A percentile compares a stretch with the other conserved stretches of the same genome.
Conservation (phyloP, 2,888 invertebrate genomes). For the Spialia ferax region DNA sequence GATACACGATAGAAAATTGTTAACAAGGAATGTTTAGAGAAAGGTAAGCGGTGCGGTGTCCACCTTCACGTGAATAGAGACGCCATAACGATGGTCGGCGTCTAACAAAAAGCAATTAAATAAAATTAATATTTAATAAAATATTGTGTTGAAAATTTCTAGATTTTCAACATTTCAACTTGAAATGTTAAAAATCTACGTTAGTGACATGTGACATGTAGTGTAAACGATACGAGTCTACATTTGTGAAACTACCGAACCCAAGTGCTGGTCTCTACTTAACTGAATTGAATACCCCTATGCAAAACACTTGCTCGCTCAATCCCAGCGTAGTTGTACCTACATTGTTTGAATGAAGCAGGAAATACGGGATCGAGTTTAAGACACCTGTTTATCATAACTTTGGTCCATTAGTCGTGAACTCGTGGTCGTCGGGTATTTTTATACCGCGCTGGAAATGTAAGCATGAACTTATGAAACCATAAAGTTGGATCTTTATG, state of each 20-base stretch:
- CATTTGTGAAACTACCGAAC: neutral
- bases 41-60: neutral
- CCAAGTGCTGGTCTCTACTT: conserved; percentile 10
- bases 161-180: too few species aligned
- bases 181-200: too few species aligned
- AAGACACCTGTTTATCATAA: conserved; percentile 27
- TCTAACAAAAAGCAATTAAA: too few species aligned
- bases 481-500: neutral
- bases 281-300: conserved; percentile 33
- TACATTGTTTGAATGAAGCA: conserved; percentile 27
- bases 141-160: too few species aligned
- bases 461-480: neutral
- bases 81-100: too few species aligned
- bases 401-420: conserved; percentile 17
- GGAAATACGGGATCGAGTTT: conserved; percentile 21
- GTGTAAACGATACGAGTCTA: too few species aligned
- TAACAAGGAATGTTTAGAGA: neutral
- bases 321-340: conserved; percentile 9
- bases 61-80: neutral
- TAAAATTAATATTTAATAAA: too few species aligned
- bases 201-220: too few species aligned
- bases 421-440: conserved; percentile 1
- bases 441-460: conserved; percentile 3
- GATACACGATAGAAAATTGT: conserved; percentile 17
- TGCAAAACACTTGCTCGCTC: conserved; percentile 23